phyloP scores from a whole-genome alignment of 2,888 invertebrate genomes.

The Drosophila siamana region DNA sequence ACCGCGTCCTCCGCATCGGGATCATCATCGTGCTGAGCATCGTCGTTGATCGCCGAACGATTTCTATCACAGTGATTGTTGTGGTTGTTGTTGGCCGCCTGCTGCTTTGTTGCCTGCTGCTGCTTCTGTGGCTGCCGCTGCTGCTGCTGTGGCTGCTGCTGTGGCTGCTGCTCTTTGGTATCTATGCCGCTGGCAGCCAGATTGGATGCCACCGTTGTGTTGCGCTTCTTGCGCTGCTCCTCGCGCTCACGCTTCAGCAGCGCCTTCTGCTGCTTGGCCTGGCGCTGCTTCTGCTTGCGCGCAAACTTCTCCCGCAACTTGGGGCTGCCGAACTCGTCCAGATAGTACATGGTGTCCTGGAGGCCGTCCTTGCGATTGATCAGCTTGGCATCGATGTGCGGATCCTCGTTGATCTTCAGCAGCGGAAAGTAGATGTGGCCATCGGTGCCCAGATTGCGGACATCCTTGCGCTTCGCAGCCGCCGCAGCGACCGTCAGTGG shows the following conservation, averaged over 20 bases:
- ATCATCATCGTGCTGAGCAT: slow-evolving; percentile 12
- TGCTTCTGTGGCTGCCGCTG: slow-evolving; percentile 16
- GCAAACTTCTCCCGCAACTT: slow-evolving; percentile 84
- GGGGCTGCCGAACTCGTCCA: slow-evolving; percentile 85
- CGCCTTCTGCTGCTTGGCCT: slow-evolving; percentile 78
- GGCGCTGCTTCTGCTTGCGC: slow-evolving; percentile 82
- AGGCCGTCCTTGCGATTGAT: slow-evolving; percentile 85
- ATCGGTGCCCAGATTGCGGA: slow-evolving; percentile 74
- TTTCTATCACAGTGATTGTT: slow-evolving; percentile 63
- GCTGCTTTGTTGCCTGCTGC: slow-evolving; percentile 1
- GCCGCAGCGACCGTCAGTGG: slow-evolving; percentile 55
- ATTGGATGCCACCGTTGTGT: slow-evolving; percentile 71
- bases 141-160: slow-evolving; percentile 15
- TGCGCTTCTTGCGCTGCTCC: slow-evolving; percentile 75
- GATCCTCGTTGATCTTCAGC: slow-evolving; percentile 82
- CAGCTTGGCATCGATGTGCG: slow-evolving; percentile 82
- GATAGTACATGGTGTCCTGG: slow-evolving; percentile 85
- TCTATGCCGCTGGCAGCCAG: slow-evolving; percentile 64
- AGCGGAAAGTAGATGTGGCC: slow-evolving; percentile 82
- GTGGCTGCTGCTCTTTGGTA: slow-evolving; percentile 43
- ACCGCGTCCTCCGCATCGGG: slow-evolving; percentile 31
- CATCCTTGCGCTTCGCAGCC: slow-evolving; percentile 50
- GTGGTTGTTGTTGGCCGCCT: slow-evolving; percentile 3
- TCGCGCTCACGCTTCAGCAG: slow-evolving; percentile 69
- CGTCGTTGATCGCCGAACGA: slow-evolving; percentile 52